Base-by-base conservation (phyloP, 1,140 invertebrate genomes). In the Psix sp. region DNA sequence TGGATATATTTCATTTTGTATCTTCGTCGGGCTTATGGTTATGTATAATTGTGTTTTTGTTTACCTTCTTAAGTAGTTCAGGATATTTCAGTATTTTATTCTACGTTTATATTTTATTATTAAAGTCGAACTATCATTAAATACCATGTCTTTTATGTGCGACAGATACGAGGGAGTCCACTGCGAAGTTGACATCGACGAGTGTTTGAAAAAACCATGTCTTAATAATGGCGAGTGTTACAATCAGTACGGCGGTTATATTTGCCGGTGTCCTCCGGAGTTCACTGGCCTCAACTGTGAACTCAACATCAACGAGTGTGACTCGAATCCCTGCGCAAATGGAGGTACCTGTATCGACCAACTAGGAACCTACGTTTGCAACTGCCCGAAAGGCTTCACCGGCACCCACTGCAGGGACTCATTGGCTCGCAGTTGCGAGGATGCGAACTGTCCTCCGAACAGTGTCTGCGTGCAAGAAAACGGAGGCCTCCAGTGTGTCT, bases 151-250 rank as follows among this genome's bases (percentile, higher is more conserved):
- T n/a, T n/a, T n/a, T n/a, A n/a, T n/a, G n/a, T 38, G 11, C 4
- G 0, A 13, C 82, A 92, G 94, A 9, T 98, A 94, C 84, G 89
- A 88, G 48, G 96, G 95, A 10, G 78, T 84, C 7, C 89, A 92
- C 35, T 98, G 96, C 85, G 94, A 96, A 80, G 86, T 89, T 1
- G 94, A 97, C 82, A 93, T 96, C 52, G 92, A 97, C 85, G 96
- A 98, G 83, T 97, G 96, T 86, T 46, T 84, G 5, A 84, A 88
- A 18, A 90, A 89, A 74, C 91, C 94, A 0, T 97, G 95, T 86
- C 86, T 91, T 7, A 94, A 95, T 87, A 90, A 91, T 0, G 93
- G 95, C 14, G 85, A 89, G 5, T 95, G 94, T 84, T 94, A 91
- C 80, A 93, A 94, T 81, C 93, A 90, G 49, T 94, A 94, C 78